Evolutionary conservation across 1,140 invertebrate genomes (phyloP).

Genomic region (Helicoverpa armigera): DNA sequence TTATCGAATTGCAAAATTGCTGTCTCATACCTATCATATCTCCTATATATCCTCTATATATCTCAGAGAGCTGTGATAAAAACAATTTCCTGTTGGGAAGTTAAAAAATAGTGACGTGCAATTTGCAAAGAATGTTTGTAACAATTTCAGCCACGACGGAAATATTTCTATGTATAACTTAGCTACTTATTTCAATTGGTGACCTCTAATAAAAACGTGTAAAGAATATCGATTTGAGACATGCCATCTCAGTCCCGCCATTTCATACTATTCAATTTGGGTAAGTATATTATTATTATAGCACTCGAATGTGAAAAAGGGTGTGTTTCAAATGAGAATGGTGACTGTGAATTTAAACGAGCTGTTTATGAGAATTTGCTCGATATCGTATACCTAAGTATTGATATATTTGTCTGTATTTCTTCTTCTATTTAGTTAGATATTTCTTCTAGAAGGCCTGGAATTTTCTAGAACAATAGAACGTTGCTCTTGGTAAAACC

Average conservation of each 20-base stretch:
- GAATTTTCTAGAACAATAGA: background rate
- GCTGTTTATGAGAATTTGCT: conserved; percentile 6
- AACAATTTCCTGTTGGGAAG: too few species aligned
- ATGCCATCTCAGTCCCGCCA: conserved; percentile 13
- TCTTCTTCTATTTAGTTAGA: background rate
- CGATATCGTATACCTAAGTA: background rate
- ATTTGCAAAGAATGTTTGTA: too few species aligned
- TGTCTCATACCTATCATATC: too few species aligned
- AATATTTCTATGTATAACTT: background rate
- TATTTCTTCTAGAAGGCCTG: background rate
- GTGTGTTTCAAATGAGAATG: conserved; percentile 19
- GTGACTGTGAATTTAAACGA: conserved; percentile 33
- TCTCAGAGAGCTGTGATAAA: too few species aligned
- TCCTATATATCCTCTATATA: too few species aligned
- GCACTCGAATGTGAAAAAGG: background rate
- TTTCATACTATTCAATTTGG: conserved; percentile 37
- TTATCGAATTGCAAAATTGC: too few species aligned
- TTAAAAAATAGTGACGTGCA: too few species aligned
- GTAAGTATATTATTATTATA: conserved; percentile 37
- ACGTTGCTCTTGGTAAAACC: background rate
- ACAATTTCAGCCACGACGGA: too few species aligned
- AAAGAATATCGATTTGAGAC: conserved; percentile 16
- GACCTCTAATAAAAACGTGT: background rate
- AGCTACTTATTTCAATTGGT: background rate
- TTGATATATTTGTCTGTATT: conserved; percentile 16